Base-by-base conservation (phyloP, 2,888 invertebrate species). In the Ephialtes manifestator region DNA sequence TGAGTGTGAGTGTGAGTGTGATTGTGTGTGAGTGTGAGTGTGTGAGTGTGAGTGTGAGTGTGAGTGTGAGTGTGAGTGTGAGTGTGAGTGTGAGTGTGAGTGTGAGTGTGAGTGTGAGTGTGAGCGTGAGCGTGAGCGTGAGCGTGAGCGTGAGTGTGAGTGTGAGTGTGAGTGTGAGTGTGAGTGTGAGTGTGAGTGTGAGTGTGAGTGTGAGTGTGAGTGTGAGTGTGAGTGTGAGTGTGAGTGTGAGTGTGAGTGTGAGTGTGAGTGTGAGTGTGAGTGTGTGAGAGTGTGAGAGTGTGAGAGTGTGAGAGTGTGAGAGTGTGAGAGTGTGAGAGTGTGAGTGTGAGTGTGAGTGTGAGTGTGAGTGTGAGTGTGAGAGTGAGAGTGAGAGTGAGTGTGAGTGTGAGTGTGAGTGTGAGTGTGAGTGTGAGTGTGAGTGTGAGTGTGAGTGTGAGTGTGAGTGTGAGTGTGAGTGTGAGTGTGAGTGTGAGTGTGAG, bases 241-340 rank as follows among this genome's bases (percentile, higher is more conserved):
- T 8, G 35, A n/a, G 31, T 65, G 84, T 78, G 76, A 74, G 53
- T 43, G 63, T 48, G 10, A 20, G n/a, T n/a, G n/a, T n/a, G 5
- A 31, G 31, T 31, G 31, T 35, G 35, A 7, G 35, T 35, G 68
- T 4, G n/a, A n/a, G 4, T 35, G 35, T 35, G 7, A 35, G 35
- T 35, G 0, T 35, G 35, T 4, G n/a, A n/a, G 7, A 35, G 35
- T 35, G 4, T 43, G 72, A 31, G 48, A 53, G 53, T 48, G 18
- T 51, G 70, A 60, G 8, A 31, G 53, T 15, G 11, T 24, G 20
- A 43, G n/a, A 11, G 35, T 24, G 31, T 65, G 84, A 74, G 76
- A 74, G 53, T 43, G 63, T 48, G 10, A 20, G 5, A 31, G 31
- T 31, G 31, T 35, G 35, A 7, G 35, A n/a, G n/a, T n/a, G 24